Percentiles rank a stretch among this genome's conserved stretches.
Conservation (phyloP, 2,113 vertebrate species). For the Ptilorrhoa leucosticta region DNA sequence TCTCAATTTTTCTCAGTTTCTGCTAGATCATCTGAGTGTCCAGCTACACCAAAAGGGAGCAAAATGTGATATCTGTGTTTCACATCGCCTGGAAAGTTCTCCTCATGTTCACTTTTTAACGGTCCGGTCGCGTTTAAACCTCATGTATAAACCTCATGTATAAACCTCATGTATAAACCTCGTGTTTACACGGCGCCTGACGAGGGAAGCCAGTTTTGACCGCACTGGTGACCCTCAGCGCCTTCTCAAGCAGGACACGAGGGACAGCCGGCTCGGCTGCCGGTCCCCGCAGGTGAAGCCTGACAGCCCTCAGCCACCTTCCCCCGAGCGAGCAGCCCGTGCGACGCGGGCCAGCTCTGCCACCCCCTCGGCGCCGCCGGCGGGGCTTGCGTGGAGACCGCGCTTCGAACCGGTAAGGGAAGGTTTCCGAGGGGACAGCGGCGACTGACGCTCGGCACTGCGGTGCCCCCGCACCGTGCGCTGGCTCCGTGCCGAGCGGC, state of each 20-base stretch:
- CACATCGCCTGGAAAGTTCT: neutral
- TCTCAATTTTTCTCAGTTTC: neutral
- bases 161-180: neutral
- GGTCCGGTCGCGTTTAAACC: neutral
- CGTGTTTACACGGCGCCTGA: neutral
- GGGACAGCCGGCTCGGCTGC: rapidly evolving
- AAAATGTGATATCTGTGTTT: neutral
- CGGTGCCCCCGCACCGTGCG: neutral
- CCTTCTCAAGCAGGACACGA: neutral
- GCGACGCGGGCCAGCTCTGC: neutral
- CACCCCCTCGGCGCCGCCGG: neutral
- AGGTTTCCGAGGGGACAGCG: neutral
- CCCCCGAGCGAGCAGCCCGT: neutral
- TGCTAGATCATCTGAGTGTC: neutral
- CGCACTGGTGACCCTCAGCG: neutral
- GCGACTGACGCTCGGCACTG: rapidly evolving
- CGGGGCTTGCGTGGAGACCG: neutral
- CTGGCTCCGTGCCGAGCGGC: neutral
- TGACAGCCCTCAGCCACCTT: neutral
- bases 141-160: neutral
- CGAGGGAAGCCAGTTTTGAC: neutral
- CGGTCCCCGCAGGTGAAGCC: neutral
- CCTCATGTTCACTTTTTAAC: neutral
- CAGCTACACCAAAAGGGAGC: no score
- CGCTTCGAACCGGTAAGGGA: neutral